Evolutionary conservation across 2,797 vertebrate genomes (phyloP).

Genomic region (Danio choprae): DNA sequence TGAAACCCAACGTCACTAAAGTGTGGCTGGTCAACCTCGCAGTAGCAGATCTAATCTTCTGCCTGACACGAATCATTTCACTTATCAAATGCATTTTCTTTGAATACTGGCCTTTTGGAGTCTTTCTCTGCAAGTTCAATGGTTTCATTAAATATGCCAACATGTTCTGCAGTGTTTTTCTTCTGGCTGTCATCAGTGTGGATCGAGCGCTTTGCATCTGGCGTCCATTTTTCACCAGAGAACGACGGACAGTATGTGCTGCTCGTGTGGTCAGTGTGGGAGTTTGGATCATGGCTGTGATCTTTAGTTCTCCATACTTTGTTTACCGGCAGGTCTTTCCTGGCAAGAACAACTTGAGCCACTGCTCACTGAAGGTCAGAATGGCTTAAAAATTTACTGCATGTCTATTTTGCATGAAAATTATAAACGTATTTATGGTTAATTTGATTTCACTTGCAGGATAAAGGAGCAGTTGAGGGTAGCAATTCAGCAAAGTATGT

Average conservation of each 20-base stretch:
- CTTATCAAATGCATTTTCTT: background rate
- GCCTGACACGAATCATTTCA: background rate
- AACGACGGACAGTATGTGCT: conserved; percentile 3
- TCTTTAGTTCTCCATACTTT: conserved; percentile 76
- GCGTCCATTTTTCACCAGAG: conserved; percentile 65
- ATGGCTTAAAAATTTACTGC: background rate
- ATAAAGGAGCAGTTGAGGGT: conserved; percentile 44
- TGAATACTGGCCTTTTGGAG: conserved; percentile 69
- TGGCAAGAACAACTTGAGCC: conserved; percentile 70
- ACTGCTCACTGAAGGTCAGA: conserved; percentile 67
- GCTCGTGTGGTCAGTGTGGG: conserved; percentile 47
- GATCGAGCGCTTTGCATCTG: conserved; percentile 77
- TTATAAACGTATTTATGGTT: background rate
- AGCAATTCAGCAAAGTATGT: conserved; percentile 44
- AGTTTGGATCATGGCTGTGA: conserved; percentile 66
- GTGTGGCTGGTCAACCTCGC: conserved; percentile 32
- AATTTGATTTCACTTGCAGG: conserved; percentile 25
- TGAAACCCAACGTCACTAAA: conserved; percentile 26
- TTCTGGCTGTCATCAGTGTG: conserved; percentile 76
- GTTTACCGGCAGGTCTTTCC: conserved; percentile 66
- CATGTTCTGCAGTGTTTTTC: conserved; percentile 81
- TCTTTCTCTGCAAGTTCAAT: conserved; percentile 77
- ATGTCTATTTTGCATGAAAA: background rate
- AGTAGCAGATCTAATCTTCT: conserved; percentile 19
- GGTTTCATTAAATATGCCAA: conserved; percentile 80